Evolutionary conservation across 1,140 invertebrate genomes (phyloP).

Genomic region (Psix sp.): DNA sequence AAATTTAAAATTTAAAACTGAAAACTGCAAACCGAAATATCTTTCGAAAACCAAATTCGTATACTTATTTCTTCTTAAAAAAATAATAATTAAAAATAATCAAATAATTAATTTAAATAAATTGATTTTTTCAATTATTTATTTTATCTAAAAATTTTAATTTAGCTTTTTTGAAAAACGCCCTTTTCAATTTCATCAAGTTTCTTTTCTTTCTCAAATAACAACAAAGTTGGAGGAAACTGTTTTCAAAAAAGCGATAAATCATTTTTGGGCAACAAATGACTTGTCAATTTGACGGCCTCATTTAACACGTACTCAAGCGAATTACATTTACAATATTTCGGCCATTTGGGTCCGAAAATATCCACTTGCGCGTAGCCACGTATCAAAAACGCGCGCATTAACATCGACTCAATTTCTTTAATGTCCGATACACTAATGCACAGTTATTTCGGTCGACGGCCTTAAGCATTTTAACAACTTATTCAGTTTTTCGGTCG

Average conservation of each 20-base stretch:
- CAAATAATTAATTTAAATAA: too few relatives aligned
- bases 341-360: constrained; percentile 34
- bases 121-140: too few relatives aligned
- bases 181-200: too few relatives aligned
- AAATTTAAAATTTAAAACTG: too few relatives aligned
- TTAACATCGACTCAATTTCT: constrained; percentile 44
- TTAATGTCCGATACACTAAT: constrained; percentile 51
- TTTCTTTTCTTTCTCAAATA: too few relatives aligned
- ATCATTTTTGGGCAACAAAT: constrained; percentile 14
- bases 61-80: too few relatives aligned
- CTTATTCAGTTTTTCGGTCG: constrained; percentile 37
- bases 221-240: too few relatives aligned
- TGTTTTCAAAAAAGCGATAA: background rate
- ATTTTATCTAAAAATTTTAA: too few relatives aligned
- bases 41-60: too few relatives aligned
- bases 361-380: constrained; percentile 45
- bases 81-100: too few relatives aligned
- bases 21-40: too few relatives aligned
- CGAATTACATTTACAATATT: constrained; percentile 49
- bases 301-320: constrained; percentile 53
- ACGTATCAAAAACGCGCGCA: constrained; percentile 43
- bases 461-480: constrained; percentile 31
- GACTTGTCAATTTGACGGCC: constrained; percentile 4
- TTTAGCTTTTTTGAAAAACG: too few relatives aligned
- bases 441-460: constrained; percentile 48